These are phyloP conservation scores for Polypedilum pembai DNA, from an alignment of 1,140 invertebrate species.

Conservation along the genomic window DNA sequence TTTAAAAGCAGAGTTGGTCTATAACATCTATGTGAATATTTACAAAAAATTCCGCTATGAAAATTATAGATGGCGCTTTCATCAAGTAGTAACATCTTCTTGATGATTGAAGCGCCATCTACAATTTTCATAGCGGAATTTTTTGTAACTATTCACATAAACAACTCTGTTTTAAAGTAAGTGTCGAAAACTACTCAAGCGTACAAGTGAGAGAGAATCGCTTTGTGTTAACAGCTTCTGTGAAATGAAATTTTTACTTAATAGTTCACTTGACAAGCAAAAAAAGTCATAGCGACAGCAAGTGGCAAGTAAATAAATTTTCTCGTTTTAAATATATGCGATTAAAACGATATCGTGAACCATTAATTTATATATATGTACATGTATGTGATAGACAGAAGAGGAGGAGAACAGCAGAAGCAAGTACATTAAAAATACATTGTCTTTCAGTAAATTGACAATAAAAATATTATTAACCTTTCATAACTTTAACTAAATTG, in stretches of 20 bases:
- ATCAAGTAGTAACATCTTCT: not conserved
- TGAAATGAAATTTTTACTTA: not conserved
- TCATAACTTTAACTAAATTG: not conserved
- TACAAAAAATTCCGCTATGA: no score
- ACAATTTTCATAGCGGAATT: no score
- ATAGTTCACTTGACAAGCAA: not conserved
- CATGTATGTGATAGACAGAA: not conserved
- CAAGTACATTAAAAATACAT: slow-evolving; percentile 13
- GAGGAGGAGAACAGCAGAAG: not conserved
- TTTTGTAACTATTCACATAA: no score
- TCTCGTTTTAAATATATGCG: not conserved
- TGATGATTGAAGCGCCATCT: not conserved
- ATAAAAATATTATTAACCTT: slow-evolving; percentile 20
- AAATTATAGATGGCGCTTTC: no score
- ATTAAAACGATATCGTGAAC: slow-evolving; percentile 6
- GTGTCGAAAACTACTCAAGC: not conserved
- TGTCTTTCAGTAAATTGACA: slow-evolving; percentile 12
- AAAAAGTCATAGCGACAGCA: not conserved
- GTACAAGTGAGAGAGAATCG: not conserved
- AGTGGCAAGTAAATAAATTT: slow-evolving; percentile 13
- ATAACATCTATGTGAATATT: no score
- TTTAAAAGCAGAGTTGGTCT: no score
- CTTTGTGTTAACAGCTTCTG: slow-evolving; percentile 16
- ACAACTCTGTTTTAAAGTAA: no score
- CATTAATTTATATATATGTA: not conserved